Conservation (phyloP, 2,113 vertebrate species). For the Tenrec ecaudatus region DNA sequence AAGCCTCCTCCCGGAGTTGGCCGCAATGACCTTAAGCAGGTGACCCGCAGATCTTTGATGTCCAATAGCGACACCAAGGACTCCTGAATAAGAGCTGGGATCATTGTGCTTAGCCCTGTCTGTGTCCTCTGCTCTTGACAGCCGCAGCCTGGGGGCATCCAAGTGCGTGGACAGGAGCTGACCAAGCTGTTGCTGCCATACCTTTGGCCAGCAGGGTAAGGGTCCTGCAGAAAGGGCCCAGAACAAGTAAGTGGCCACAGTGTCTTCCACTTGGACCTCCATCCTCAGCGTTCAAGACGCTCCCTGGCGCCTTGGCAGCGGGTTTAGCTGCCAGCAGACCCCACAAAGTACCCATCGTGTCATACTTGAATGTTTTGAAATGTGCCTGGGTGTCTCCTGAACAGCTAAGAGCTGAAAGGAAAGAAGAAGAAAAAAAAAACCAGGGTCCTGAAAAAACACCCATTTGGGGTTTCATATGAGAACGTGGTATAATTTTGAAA, state of each 20-base stretch:
- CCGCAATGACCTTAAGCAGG: fast-evolving
- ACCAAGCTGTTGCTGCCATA: neutral
- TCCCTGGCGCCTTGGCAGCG: neutral
- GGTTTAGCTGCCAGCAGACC: neutral
- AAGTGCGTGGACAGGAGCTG: fast-evolving
- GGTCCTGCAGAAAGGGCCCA: neutral
- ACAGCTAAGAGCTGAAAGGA: neutral
- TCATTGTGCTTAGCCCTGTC: neutral
- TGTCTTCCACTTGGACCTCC: neutral
- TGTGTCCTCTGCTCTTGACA: too few relatives aligned
- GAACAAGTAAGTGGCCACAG: fast-evolving
- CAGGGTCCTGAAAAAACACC: neutral
- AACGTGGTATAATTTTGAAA: neutral
- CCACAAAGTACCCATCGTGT: neutral
- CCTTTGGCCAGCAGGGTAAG: fast-evolving
- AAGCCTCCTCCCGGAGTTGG: neutral
- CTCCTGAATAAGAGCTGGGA: neutral
- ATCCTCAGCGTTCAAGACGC: neutral
- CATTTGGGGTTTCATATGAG: neutral
- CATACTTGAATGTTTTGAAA: neutral
- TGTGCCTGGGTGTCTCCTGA: neutral
- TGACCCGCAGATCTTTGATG: neutral
- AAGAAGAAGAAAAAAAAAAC: neutral
- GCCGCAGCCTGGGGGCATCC: neutral
- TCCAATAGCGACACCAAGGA: too few relatives aligned